Base-by-base conservation (phyloP, 2,113 vertebrate species). In the Rynchops niger region DNA sequence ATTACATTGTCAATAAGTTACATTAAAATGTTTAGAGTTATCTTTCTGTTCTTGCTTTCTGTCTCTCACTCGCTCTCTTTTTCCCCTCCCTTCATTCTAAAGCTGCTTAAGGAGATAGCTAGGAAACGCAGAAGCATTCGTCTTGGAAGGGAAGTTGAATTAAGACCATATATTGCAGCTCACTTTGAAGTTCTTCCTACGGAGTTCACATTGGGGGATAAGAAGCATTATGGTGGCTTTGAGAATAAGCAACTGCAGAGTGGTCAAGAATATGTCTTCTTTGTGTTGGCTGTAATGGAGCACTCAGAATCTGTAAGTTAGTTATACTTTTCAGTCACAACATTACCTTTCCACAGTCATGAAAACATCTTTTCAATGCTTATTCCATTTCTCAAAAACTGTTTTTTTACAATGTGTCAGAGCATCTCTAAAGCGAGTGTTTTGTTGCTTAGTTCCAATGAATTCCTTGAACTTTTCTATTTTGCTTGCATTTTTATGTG, bases 211-310 rank as follows among this genome's bases (percentile, higher is more conserved):
- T 96, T 99, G 90, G 99, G 99, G 92, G 99, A 99, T 96, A 98
- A 98, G 74, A 99, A 99, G 93, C 98, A 98, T 94, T 99, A 99
- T 11, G 99, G 99, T 73, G 99, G 99, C 95, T 99, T 99, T 97
- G 98, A 99, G 93, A 99, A 99, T 98, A 99, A 99, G 95, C 99
- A 99, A n/a, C 99, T 99, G 59, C 99, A 99, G 86, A 99, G 98
- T 30, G 99, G 99, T 93, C 99, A 99, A 97, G 99, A 99, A 96
- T 99, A 99, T 76, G 98, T 99, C 94, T 99, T 99, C 97, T 99
- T 99, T 88, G 99, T 99, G 62, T 97, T 99, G 62, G 99, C 99
- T 18, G 98, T 99, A 82, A 98, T 99, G 98, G 99, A 99, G 77
- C 99, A 99, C 81, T 99, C 99, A 12, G 99, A 99, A 96, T 99